Percentiles rank a stretch among this genome's conserved stretches.
phyloP scores from a whole-genome alignment of 2,888 invertebrate genomes.

The Enchytraeus crypticus region DNA sequence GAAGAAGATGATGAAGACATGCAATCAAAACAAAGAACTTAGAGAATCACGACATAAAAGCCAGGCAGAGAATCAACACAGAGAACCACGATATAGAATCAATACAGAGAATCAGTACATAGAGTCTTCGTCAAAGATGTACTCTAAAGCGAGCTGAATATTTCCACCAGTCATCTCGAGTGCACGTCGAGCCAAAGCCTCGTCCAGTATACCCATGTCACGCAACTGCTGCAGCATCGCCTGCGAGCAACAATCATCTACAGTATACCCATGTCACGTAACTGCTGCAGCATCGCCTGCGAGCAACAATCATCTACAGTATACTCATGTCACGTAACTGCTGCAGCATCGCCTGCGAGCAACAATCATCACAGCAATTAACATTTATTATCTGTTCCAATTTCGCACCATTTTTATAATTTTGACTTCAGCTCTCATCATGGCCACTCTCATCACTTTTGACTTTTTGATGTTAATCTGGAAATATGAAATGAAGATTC shows the following conservation, averaged over 20 bases:
- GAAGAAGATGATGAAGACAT: no score
- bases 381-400: no score
- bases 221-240: slow-evolving; percentile 62
- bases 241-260: slow-evolving; percentile 27
- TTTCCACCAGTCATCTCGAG: slow-evolving; percentile 71
- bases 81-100: no score
- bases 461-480: no score
- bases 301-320: slow-evolving; percentile 37
- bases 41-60: no score
- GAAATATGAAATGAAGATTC: no score
- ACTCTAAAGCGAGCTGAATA: slow-evolving; percentile 79
- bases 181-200: slow-evolving; percentile 73
- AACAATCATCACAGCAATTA: background rate
- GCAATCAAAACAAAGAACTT: no score
- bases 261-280: slow-evolving; percentile 82
- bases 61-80: no score
- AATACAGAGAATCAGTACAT: background rate
- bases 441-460: no score
- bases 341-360: slow-evolving; percentile 43
- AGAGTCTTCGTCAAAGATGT: slow-evolving; percentile 63
- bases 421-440: background rate
- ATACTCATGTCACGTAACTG: slow-evolving; percentile 88
- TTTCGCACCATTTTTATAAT: background rate
- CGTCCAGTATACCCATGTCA: slow-evolving; percentile 81
- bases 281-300: slow-evolving; percentile 54